These are phyloP conservation scores for Epinotia brunnichana DNA, from an alignment of 2,888 invertebrate species.

Conservation along the genomic window DNA sequence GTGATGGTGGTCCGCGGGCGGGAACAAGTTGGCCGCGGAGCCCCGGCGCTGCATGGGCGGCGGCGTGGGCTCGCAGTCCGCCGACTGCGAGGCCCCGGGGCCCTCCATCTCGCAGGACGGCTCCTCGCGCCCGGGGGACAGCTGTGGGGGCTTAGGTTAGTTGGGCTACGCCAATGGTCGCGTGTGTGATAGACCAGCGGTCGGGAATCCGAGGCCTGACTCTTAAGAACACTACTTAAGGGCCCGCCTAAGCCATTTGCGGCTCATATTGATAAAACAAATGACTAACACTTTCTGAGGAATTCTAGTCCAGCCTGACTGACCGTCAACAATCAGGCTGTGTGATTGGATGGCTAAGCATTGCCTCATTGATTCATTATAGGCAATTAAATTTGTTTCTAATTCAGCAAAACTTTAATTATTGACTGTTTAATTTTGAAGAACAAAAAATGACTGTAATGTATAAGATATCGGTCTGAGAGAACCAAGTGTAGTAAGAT, in stretches of 20 bases:
- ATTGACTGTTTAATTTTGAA: too few species aligned
- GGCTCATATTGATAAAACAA: too few species aligned
- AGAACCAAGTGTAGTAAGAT: neutral
- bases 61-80: slow-evolving; percentile 96
- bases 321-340: neutral
- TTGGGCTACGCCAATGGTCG: neutral
- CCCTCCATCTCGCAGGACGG: slow-evolving; percentile 94
- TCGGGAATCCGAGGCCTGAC: neutral
- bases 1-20: slow-evolving; percentile 85
- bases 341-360: too few species aligned
- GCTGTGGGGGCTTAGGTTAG: slow-evolving; percentile 74
- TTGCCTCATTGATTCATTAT: too few species aligned
- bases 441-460: neutral
- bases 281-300: neutral
- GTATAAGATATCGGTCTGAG: neutral
- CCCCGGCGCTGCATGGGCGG: slow-evolving; percentile 92
- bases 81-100: slow-evolving; percentile 94
- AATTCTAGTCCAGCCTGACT: neutral
- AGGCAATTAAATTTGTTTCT: too few species aligned
- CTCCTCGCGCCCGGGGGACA: slow-evolving; percentile 93
- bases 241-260: too few species aligned
- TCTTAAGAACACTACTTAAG: too few species aligned
- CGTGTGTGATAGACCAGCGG: too few species aligned
- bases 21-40: slow-evolving; percentile 94
- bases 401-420: neutral